Evolutionary conservation across 92 coral and sea anemone species (phyloP).

Genomic region (Zoanthus solanderi): DNA sequence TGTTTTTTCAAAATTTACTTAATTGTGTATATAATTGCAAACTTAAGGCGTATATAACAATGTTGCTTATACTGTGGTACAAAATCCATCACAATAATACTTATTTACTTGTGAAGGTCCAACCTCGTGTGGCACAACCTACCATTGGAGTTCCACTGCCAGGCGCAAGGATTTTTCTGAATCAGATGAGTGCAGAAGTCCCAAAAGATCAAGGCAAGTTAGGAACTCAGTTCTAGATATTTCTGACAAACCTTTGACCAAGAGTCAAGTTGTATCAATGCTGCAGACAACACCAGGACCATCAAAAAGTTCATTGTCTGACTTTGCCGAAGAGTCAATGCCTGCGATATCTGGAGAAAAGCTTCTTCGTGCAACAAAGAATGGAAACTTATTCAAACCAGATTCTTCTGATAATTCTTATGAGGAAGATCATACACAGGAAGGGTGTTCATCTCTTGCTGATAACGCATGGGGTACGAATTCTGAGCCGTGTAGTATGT

Average conservation of each 20-base stretch:
- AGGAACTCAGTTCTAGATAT: constrained; percentile 11
- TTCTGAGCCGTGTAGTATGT: not conserved
- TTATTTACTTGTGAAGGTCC: not conserved
- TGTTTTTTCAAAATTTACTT: not conserved
- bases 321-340: not conserved
- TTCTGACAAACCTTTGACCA: constrained; percentile 30
- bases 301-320: not conserved
- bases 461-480: not conserved
- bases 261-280: constrained; percentile 37
- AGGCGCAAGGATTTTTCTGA: not conserved
- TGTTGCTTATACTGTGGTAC: no score
- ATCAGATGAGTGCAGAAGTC: not conserved
- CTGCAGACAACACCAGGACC: constrained; percentile 47
- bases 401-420: not conserved
- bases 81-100: no score
- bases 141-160: not conserved
- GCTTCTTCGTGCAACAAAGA: not conserved
- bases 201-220: not conserved
- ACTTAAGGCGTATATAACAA: no score
- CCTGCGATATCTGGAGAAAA: not conserved
- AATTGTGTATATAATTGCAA: no score
- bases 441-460: not conserved
- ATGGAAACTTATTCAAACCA: not conserved
- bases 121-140: not conserved
- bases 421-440: not conserved